Base-by-base conservation (phyloP, 2,888 invertebrate species). In the Drosophila ustulata region DNA sequence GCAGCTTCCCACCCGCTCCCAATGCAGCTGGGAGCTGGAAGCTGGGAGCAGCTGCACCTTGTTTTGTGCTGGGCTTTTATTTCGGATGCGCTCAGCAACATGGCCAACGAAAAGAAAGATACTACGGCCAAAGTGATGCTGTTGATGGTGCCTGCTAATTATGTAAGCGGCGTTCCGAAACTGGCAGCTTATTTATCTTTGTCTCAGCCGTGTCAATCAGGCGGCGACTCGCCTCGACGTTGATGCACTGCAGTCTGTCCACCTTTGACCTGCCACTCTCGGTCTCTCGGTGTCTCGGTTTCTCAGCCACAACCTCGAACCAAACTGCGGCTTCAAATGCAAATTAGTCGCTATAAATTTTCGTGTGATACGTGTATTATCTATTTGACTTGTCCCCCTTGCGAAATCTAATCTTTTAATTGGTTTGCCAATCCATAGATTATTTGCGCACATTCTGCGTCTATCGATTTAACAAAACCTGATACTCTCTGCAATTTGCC, bases 161-260 rank as follows among this genome's bases (percentile, higher is more conserved):
- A 81, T 81, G 82, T 87, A 82, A 82, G 85, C 88, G 69, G 61
- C 85, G 88, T 84, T 79, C 82, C 88, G 84, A 82, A 84, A 82
- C 79, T 83, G 86, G 82, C 88, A 85, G 84, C 84, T 82, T 82
- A 78, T 85, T 84, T 82, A 82, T 82, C 88, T 84, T 83, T 88
- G 88, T 88, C 88, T 74, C 70, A 80, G 86, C 66, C 84, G 82
- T 84, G 84, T 84, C 84, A 87, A 82, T 82, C 82, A 82, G 82
- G 46, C 82, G 66, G 32, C 72, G 57, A 56, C 53, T 75, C 56
- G 66, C 63, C 58, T 65, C 65, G 63, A 75, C 78, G 74, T 83
- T 73, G 81, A 81, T 81, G 83, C 81, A 81, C 78, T 77, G 83
- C 78, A 80, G 81, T 78, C 75, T 81, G 78, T 49, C 30, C 82